phyloP scores from a whole-genome alignment of 2,888 invertebrate species.

The Periphyllus acericola region DNA sequence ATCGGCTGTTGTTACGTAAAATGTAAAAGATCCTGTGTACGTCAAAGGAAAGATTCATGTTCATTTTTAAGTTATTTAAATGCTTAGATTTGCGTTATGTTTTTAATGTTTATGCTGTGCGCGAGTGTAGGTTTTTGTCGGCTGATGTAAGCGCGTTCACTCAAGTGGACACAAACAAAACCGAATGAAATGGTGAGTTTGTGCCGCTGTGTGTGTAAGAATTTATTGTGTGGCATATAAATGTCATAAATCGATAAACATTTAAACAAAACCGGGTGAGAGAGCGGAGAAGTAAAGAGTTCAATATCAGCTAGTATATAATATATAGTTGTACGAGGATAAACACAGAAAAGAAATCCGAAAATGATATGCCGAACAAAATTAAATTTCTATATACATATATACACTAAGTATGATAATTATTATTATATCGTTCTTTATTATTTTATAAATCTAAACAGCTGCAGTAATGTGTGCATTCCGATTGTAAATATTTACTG shows the following conservation, averaged over 20 bases:
- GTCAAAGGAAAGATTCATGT: no score
- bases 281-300: background rate
- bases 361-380: background rate
- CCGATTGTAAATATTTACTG: no score
- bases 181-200: constrained; percentile 24
- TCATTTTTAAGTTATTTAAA: background rate
- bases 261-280: background rate
- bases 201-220: constrained; percentile 4
- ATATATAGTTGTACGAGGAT: background rate
- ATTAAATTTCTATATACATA: background rate
- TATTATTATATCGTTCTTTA: no score
- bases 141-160: background rate
- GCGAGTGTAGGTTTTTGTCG: background rate
- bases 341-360: background rate
- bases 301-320: background rate
- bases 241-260: constrained; percentile 3
- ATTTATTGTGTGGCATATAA: background rate
- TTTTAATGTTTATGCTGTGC: background rate
- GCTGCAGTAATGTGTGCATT: no score
- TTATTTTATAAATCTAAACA: no score
- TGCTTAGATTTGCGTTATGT: constrained; percentile 26
- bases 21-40: no score
- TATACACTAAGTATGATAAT: no score
- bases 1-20: no score
- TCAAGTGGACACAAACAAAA: constrained; percentile 29